A percentile compares a stretch with the other conserved stretches of the same genome.
Evolutionary conservation across 2,888 invertebrate genomes (phyloP).

Genomic region (Epinotia nisella): DNA sequence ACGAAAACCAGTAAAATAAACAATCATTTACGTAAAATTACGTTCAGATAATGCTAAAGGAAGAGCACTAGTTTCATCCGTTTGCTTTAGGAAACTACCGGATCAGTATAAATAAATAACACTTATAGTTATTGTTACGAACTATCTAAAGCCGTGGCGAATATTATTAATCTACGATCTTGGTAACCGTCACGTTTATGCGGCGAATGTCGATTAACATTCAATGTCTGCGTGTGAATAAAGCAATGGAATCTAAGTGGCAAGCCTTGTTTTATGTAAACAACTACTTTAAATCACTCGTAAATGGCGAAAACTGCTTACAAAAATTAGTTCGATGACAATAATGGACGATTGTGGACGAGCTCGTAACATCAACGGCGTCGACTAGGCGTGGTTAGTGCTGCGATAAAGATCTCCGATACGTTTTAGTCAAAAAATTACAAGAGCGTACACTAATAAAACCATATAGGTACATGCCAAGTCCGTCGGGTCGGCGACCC

Average conservation of each 20-base stretch:
- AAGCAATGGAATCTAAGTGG: constrained; percentile 66
- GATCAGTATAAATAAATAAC: constrained; percentile 45
- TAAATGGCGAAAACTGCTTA: constrained; percentile 69
- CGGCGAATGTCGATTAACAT: constrained; percentile 66
- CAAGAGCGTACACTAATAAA: constrained; percentile 72
- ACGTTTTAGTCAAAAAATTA: constrained; percentile 75
- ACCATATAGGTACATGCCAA: constrained; percentile 76
- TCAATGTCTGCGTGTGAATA: constrained; percentile 64
- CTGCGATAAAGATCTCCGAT: constrained; percentile 73
- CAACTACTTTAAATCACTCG: constrained; percentile 68
- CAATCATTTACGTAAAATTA: constrained; percentile 47
- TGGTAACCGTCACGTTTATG: constrained; percentile 65
- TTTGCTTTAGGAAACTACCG: constrained; percentile 6
- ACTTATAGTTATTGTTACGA: constrained; percentile 58
- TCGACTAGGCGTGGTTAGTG: constrained; percentile 56
- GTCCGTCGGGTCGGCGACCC: constrained; percentile 62
- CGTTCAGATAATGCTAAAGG: constrained; percentile 27
- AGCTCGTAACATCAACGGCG: constrained; percentile 54
- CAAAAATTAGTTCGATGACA: constrained; percentile 67
- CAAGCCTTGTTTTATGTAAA: constrained; percentile 73
- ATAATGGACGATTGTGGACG: constrained; percentile 56
- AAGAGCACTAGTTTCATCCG: constrained; percentile 18
- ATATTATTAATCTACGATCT: constrained; percentile 62
- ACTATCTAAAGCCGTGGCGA: constrained; percentile 57
- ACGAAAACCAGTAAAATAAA: constrained; percentile 38